These are phyloP conservation scores for Halocynthia aurantium DNA, from an alignment of 23 tunicate species.

Conservation along the genomic window DNA sequence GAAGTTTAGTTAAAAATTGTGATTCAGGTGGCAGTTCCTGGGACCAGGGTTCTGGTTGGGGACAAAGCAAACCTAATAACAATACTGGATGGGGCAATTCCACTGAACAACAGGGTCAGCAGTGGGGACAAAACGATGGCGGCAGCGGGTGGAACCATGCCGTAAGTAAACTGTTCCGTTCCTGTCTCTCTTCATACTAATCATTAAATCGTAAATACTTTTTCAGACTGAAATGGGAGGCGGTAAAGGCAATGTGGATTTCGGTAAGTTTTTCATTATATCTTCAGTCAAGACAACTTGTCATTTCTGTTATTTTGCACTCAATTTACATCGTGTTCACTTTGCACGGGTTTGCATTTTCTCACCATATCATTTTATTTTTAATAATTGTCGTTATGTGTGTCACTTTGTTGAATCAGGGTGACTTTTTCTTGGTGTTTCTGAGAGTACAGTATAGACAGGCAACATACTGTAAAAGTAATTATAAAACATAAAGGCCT, in stretches of 20 bases:
- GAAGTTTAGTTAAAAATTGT: too few species aligned
- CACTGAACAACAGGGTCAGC: slow-evolving; percentile 27
- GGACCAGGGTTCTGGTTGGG: slow-evolving; percentile 18
- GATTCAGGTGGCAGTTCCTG: slow-evolving; percentile 10
- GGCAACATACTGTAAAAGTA: too few species aligned
- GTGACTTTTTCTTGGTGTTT: too few species aligned
- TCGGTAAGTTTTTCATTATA: slow-evolving; percentile 33
- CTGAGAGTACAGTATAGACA: too few species aligned
- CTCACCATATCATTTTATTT: background rate
- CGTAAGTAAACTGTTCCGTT: background rate
- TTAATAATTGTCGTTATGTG: slow-evolving; percentile 5
- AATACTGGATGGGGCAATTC: slow-evolving; percentile 23
- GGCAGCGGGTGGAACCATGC: slow-evolving; percentile 41
- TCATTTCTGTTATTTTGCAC: too few species aligned
- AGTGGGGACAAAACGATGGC: slow-evolving; percentile 60
- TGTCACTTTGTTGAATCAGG: background rate
- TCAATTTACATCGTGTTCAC: too few species aligned
- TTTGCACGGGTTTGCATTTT: too few species aligned
- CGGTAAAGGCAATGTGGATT: slow-evolving; percentile 53
- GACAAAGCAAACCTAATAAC: slow-evolving; percentile 13
- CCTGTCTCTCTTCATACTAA: background rate
- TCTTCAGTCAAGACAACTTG: background rate
- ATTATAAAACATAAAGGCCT: too few species aligned
- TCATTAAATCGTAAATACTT: background rate
- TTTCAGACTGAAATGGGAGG: slow-evolving; percentile 48